These are phyloP conservation scores for Sesamia nonagrioides DNA, from an alignment of 1,140 invertebrate species.

Conservation along the genomic window DNA sequence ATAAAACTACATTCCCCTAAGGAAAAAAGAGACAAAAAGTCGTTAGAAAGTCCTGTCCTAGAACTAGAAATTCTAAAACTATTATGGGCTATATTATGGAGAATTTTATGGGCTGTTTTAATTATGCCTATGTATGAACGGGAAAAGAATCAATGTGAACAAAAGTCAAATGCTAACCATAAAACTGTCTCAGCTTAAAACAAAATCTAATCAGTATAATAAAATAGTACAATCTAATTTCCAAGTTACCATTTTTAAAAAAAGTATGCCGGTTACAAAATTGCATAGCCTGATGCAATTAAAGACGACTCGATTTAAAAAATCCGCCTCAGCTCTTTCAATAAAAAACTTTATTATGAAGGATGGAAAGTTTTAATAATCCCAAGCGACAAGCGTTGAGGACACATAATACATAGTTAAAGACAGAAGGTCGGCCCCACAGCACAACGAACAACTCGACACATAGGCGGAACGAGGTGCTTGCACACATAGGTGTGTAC, in stretches of 20 bases:
- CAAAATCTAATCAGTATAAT: slow-evolving; percentile 10
- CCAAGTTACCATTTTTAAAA: slow-evolving; percentile 39
- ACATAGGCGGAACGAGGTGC: too few species aligned
- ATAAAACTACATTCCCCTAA: too few species aligned
- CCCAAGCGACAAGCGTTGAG: slow-evolving; percentile 62
- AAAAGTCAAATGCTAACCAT: not conserved
- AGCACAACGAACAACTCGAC: too few species aligned
- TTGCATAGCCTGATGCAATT: slow-evolving; percentile 67
- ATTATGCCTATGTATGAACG: too few species aligned
- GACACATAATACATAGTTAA: not conserved
- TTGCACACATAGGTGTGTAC: too few species aligned
- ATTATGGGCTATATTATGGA: too few species aligned
- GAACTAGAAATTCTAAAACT: too few species aligned
- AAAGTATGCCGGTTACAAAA: slow-evolving; percentile 53
- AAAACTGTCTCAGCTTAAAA: not conserved
- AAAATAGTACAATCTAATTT: slow-evolving; percentile 32
- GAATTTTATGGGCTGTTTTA: too few species aligned
- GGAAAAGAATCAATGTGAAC: too few species aligned
- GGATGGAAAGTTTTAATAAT: slow-evolving; percentile 75
- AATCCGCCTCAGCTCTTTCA: slow-evolving; percentile 66
- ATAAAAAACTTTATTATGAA: slow-evolving; percentile 73
- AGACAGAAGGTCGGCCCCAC: not conserved
- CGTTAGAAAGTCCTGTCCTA: too few species aligned
- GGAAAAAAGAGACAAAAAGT: too few species aligned
- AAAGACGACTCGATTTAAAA: slow-evolving; percentile 62